Conservation (phyloP, 2,888 invertebrate species). For the Morinoia aosen region DNA sequence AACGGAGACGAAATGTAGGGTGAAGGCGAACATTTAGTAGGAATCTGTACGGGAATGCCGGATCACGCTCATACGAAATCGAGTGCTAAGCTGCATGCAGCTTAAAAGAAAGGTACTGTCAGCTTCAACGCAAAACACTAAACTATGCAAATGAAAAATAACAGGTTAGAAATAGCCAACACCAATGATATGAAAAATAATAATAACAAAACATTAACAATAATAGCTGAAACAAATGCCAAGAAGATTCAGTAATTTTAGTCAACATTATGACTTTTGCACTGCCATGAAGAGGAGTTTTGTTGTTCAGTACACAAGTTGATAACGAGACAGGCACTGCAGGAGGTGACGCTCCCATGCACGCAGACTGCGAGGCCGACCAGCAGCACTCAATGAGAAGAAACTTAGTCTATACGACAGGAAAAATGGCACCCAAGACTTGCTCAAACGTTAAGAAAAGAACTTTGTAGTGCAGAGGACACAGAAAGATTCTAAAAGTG, state of each 20-base stretch:
- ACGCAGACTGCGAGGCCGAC: neutral
- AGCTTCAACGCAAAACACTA: neutral
- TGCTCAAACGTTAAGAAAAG: neutral
- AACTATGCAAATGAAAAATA: constrained; percentile 9
- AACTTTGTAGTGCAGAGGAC: neutral
- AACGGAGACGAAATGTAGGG: neutral
- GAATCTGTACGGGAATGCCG: neutral
- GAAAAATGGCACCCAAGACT: constrained; percentile 35
- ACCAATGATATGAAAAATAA: constrained; percentile 30
- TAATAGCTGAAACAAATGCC: constrained; percentile 43
- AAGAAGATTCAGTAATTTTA: constrained; percentile 22
- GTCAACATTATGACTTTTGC: constrained; percentile 32
- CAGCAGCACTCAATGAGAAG: neutral
- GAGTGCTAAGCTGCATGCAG: neutral
- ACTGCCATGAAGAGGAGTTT: constrained; percentile 2
- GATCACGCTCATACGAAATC: neutral
- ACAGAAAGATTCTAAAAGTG: neutral
- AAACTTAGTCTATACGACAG: constrained; percentile 8
- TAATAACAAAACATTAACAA: constrained; percentile 34
- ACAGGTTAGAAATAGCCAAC: constrained; percentile 19
- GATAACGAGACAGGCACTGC: constrained; percentile 3
- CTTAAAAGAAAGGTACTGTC: neutral
- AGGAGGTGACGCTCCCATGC: neutral
- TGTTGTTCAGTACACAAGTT: neutral
- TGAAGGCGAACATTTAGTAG: neutral